Conservation (phyloP, 2,113 vertebrate species). For the Polypterus senegalus region DNA sequence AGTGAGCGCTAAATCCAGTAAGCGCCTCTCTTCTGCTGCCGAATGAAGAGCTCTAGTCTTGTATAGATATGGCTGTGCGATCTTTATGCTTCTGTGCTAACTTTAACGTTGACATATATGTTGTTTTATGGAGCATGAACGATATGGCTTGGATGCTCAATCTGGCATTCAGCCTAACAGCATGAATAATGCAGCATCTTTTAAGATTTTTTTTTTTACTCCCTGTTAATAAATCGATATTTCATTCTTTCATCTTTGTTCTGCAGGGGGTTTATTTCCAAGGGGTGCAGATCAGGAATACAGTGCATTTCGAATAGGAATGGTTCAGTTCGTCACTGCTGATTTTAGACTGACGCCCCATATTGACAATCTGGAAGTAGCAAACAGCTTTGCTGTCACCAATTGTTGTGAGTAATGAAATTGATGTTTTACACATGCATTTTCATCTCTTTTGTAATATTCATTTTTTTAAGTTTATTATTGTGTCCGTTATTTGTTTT, state of each 20-base stretch:
- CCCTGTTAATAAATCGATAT: background rate
- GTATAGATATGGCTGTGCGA: too few species aligned
- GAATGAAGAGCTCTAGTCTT: too few species aligned
- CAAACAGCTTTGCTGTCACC: slow-evolving; percentile 96
- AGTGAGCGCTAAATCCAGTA: too few species aligned
- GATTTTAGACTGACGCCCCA: slow-evolving; percentile 92
- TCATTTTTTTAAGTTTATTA: too few species aligned
- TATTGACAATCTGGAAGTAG: slow-evolving; percentile 96
- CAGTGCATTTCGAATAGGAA: slow-evolving; percentile 95
- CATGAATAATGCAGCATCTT: slow-evolving; percentile 4
- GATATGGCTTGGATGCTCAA: too few species aligned
- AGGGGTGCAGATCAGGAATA: slow-evolving; percentile 96
- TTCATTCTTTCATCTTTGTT: slow-evolving; percentile 21
- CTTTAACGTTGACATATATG: too few species aligned
- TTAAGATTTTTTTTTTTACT: background rate
- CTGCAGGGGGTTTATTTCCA: slow-evolving; percentile 87
- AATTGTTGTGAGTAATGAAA: slow-evolving; percentile 84
- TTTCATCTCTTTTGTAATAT: too few species aligned
- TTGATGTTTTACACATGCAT: too few species aligned
- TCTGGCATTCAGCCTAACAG: background rate
- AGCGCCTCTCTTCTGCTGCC: too few species aligned
- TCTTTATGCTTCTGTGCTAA: too few species aligned
- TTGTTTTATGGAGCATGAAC: too few species aligned
- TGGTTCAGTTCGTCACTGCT: slow-evolving; percentile 86
- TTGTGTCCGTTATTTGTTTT: too few species aligned